Evolutionary conservation across 2,797 vertebrate genomes (phyloP).

Genomic region (Xyrichtys novacula): DNA sequence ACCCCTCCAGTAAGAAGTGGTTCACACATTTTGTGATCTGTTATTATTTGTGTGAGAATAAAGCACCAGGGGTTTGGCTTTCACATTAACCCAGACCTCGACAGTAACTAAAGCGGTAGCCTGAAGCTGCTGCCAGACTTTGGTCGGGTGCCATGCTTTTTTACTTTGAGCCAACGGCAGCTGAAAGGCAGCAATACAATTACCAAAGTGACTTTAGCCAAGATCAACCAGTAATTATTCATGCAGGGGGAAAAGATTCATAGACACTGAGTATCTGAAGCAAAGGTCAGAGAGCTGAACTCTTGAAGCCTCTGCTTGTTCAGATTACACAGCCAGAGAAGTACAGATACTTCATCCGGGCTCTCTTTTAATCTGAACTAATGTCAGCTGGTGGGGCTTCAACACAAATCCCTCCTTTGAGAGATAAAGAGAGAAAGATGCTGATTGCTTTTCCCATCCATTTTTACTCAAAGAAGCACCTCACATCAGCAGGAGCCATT

Average conservation of each 20-base stretch:
- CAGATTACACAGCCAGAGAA: conserved; percentile 61
- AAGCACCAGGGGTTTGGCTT: conserved; percentile 31
- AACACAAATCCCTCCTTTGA: conserved; percentile 83
- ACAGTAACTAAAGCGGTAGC: conserved; percentile 31
- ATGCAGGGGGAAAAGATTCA: conserved; percentile 8
- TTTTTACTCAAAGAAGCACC: conserved; percentile 71
- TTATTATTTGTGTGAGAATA: conserved; percentile 51
- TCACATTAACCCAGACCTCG: conserved; percentile 47
- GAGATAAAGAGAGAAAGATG: conserved; percentile 77
- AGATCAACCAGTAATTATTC: conserved; percentile 35
- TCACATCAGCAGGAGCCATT: conserved; percentile 68
- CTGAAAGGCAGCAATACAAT: conserved; percentile 22
- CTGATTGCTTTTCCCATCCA: conserved; percentile 72
- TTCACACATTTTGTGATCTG: conserved; percentile 36
- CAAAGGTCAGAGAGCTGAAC: conserved; percentile 59
- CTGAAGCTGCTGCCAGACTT: conserved; percentile 38
- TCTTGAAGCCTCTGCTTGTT: conserved; percentile 29
- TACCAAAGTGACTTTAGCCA: conserved; percentile 30
- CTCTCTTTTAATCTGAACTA: conserved; percentile 77
- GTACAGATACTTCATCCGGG: conserved; percentile 67
- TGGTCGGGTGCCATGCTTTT: conserved; percentile 40
- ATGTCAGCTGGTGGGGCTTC: conserved; percentile 74
- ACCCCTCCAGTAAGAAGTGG: conserved; percentile 26
- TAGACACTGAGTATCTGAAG: conserved; percentile 31
- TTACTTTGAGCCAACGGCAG: conserved; percentile 32